phyloP scores from a whole-genome alignment of 2,797 vertebrate genomes.

The Lepidocolaptes lacrymiger region DNA sequence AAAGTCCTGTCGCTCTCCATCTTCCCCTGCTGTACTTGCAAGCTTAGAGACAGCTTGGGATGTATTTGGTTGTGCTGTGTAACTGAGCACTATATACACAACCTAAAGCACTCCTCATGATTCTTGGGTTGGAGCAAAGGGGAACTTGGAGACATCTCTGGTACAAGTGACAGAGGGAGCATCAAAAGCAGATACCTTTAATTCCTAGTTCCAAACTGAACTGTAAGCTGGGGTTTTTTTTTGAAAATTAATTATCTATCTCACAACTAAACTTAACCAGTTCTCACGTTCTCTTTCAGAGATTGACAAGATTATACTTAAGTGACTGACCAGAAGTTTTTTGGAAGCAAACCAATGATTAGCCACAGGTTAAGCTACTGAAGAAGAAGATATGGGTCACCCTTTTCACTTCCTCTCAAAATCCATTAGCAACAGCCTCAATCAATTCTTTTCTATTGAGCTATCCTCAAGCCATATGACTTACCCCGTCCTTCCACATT shows the following conservation, averaged over 20 bases:
- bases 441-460: neutral
- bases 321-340: neutral
- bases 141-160: neutral
- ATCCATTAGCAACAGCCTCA: neutral
- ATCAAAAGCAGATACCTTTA: neutral
- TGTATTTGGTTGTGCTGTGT: neutral
- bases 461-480: neutral
- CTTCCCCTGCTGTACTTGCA: fast-evolving
- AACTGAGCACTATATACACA: neutral
- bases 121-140: neutral
- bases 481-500: neutral
- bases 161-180: neutral
- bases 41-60: neutral
- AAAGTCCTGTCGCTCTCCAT: neutral
- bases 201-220: neutral
- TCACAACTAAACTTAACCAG: neutral
- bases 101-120: neutral
- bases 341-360: neutral
- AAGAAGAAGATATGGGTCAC: neutral
- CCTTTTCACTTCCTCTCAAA: neutral
- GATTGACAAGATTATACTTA: neutral
- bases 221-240: neutral
- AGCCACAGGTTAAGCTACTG: neutral
- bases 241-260: fast-evolving
- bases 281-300: neutral